Percentiles rank a stretch among this genome's conserved stretches.
Conservation (phyloP, 1,140 invertebrate species). For the Drosophila santomea region DNA sequence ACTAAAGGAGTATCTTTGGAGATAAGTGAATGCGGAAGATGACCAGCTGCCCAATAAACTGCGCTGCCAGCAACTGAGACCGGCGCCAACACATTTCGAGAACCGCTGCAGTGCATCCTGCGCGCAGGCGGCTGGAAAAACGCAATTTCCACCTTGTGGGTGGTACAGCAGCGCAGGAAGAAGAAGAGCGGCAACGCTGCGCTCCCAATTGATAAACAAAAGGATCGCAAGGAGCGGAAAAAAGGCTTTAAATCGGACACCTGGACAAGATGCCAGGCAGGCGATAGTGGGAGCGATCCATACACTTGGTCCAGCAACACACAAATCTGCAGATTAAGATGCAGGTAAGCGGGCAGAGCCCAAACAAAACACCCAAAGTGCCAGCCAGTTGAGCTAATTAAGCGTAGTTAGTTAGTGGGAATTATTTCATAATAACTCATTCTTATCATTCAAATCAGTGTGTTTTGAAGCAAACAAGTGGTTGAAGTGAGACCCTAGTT, state of each 20-base stretch:
- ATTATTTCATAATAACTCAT: not conserved
- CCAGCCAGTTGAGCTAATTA: not conserved
- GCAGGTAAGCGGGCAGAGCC: conserved; percentile 21
- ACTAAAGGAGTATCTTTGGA: conserved; percentile 33
- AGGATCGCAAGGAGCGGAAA: not conserved
- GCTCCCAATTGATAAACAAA: conserved; percentile 9
- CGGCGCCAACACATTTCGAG: not conserved
- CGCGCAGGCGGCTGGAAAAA: not conserved
- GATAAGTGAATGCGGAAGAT: not conserved
- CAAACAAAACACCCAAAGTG: conserved; percentile 9
- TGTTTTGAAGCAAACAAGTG: no score
- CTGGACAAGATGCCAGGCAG: conserved; percentile 2
- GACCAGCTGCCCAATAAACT: not conserved
- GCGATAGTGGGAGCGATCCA: not conserved
- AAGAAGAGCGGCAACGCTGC: conserved; percentile 40
- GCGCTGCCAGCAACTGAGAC: not conserved
- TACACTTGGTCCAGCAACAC: not conserved
- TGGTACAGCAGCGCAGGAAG: conserved; percentile 17
- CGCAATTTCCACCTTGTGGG: not conserved
- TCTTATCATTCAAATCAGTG: no score
- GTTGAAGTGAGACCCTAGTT: no score
- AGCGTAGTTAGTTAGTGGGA: not conserved
- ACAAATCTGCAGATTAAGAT: conserved; percentile 12
- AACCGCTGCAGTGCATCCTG: conserved; percentile 1
- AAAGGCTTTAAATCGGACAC: not conserved